phyloP scores from a whole-genome alignment of 2,888 invertebrate species.

The Tholera decimalis region DNA sequence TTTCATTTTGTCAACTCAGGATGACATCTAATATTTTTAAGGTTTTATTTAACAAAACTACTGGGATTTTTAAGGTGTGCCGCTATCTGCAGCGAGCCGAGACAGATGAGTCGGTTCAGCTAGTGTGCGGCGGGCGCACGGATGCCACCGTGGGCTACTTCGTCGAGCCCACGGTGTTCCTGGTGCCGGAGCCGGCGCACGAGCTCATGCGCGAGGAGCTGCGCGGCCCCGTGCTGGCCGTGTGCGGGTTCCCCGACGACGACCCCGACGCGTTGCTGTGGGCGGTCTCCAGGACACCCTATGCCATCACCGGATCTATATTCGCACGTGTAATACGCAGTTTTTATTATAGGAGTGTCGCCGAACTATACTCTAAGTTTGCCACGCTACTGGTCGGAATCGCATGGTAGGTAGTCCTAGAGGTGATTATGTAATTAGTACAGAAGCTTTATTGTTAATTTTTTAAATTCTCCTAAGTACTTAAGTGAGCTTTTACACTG shows the following conservation, averaged over 20 bases:
- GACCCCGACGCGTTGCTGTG: constrained; percentile 91
- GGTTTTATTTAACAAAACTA: neutral
- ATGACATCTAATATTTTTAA: neutral
- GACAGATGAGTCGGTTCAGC: constrained; percentile 18
- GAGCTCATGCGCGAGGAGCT: constrained; percentile 97
- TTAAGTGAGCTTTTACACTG: too few relatives aligned
- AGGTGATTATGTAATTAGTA: neutral
- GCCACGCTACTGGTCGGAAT: neutral
- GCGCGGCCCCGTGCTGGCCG: constrained; percentile 96
- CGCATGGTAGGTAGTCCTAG: neutral
- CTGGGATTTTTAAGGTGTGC: constrained; percentile 23
- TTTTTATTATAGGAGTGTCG: neutral
- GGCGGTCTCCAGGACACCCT: constrained; percentile 93
- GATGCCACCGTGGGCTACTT: constrained; percentile 96
- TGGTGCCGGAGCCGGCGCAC: constrained; percentile 94
- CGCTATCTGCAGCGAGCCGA: constrained; percentile 42
- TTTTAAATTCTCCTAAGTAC: too few relatives aligned
- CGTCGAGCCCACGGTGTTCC: constrained; percentile 96
- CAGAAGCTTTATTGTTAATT: too few relatives aligned
- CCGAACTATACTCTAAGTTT: neutral
- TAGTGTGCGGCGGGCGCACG: constrained; percentile 95
- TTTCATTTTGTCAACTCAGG: neutral
- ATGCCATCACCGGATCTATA: constrained; percentile 94
- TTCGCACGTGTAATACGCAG: constrained; percentile 94
- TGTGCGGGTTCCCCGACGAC: constrained; percentile 95